Percentiles rank a stretch among this genome's conserved stretches.
These are phyloP conservation scores for Elephantulus edwardii DNA, from an alignment of 2,113 vertebrate genomes.

Conservation along the genomic window DNA sequence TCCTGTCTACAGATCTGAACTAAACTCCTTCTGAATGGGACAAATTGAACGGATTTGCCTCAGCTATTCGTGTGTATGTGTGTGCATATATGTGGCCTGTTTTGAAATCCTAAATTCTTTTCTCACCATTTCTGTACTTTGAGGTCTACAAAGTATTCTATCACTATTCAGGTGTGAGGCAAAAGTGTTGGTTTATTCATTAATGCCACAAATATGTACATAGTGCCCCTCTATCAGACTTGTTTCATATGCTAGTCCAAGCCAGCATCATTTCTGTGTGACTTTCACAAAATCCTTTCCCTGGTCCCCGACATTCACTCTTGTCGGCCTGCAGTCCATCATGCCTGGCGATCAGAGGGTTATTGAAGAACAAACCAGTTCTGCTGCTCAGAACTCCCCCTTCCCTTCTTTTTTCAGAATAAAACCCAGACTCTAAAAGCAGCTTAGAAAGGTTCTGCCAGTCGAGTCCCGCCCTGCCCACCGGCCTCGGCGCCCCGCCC, in stretches of 20 bases:
- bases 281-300: too few species aligned
- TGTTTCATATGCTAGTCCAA: neutral
- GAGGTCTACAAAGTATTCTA: neutral
- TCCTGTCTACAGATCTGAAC: neutral
- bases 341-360: neutral
- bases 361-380: neutral
- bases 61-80: neutral
- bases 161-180: neutral
- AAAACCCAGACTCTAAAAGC: neutral
- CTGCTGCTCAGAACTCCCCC: neutral
- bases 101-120: constrained; percentile 28
- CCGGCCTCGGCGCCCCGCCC: too few species aligned
- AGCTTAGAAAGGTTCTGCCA: neutral
- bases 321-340: neutral
- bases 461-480: neutral
- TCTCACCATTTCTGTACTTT: neutral
- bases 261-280: neutral
- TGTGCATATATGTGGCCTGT: neutral
- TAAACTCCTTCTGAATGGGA: neutral
- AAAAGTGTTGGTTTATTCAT: neutral
- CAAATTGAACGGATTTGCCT: neutral
- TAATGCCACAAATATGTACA: neutral
- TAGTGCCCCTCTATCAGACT: neutral
- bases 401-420: neutral
- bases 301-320: neutral